Conservation (phyloP, 1,140 invertebrate species). For the Philopotamus ludificatus region DNA sequence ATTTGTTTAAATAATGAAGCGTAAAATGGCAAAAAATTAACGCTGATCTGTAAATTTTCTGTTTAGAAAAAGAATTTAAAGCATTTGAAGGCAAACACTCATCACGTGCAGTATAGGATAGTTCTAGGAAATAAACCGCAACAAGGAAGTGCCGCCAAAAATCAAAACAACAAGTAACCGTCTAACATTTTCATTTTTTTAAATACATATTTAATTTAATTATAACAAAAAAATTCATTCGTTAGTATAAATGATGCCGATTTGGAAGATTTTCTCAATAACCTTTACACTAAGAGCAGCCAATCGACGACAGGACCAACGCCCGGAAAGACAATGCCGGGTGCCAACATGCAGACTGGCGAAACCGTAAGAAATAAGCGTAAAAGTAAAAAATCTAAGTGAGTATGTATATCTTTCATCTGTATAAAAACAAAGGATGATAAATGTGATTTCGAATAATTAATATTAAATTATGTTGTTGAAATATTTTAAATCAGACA, state of each 20-base stretch:
- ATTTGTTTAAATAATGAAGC: neutral
- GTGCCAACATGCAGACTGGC: slow-evolving; percentile 26
- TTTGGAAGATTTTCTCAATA: slow-evolving; percentile 55
- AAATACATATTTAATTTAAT: neutral
- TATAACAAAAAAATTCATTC: neutral
- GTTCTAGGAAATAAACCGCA: slow-evolving; percentile 67
- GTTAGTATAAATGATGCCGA: slow-evolving; percentile 49
- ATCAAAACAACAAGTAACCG: slow-evolving; percentile 10
- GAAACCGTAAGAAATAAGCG: slow-evolving; percentile 46
- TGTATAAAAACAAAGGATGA: too few species aligned
- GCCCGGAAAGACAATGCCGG: slow-evolving; percentile 41
- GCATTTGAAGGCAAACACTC: slow-evolving; percentile 80
- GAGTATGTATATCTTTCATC: neutral
- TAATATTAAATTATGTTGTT: too few species aligned
- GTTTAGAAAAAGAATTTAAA: slow-evolving; percentile 70
- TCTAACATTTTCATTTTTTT: slow-evolving; percentile 6
- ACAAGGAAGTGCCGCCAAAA: slow-evolving; percentile 24
- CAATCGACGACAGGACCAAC: slow-evolving; percentile 42
- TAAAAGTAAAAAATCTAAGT: slow-evolving; percentile 45
- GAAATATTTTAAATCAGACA: too few species aligned
- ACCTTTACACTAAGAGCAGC: slow-evolving; percentile 51
- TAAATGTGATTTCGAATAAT: too few species aligned
- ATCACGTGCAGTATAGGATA: slow-evolving; percentile 89
- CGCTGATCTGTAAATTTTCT: neutral
- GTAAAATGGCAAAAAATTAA: neutral